Evolutionary conservation across 2,888 invertebrate species (phyloP).

Genomic region (Argyra leucocephala): DNA sequence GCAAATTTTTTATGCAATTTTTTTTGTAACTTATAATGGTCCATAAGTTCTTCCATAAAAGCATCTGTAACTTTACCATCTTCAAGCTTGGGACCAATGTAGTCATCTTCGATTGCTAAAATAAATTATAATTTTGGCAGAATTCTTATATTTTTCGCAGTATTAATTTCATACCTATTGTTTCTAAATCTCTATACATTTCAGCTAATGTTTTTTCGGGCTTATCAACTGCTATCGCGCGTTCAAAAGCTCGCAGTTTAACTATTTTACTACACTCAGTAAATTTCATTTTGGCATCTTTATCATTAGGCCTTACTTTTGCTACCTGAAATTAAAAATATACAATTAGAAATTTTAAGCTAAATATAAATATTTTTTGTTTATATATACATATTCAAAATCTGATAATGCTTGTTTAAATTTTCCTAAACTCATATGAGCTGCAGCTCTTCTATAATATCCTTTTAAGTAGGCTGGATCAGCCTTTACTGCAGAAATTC

Average conservation of each 20-base stretch:
- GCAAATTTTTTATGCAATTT: conserved; percentile 94
- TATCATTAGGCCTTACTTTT: conserved; percentile 85
- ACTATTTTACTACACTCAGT: conserved; percentile 94
- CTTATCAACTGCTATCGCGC: conserved; percentile 90
- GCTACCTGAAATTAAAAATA: conserved; percentile 55
- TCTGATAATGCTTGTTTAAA: conserved; percentile 93
- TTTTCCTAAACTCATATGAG: conserved; percentile 95
- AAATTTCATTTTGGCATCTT: conserved; percentile 85
- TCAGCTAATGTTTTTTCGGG: conserved; percentile 79
- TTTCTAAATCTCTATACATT: conserved; percentile 70
- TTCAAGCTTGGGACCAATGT: conserved; percentile 80
- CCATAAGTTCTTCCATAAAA: conserved; percentile 84
- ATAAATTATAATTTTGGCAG: conserved; percentile 24
- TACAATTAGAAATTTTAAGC: neutral
- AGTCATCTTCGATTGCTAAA: conserved; percentile 87
- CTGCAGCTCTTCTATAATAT: conserved; percentile 91
- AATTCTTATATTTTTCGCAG: conserved; percentile 14
- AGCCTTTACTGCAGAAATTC: conserved; percentile 78
- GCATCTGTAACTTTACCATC: conserved; percentile 78
- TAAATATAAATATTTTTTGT: neutral
- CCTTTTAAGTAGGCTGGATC: conserved; percentile 90
- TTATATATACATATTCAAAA: conserved; percentile 78
- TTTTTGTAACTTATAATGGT: conserved; percentile 81
- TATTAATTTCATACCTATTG: conserved; percentile 60
- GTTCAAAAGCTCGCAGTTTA: conserved; percentile 88